Evolutionary conservation across 1,140 invertebrate species (phyloP), one percentile per base, ranked within the genome.

Genomic region (Tribolium castaneum): DNA sequence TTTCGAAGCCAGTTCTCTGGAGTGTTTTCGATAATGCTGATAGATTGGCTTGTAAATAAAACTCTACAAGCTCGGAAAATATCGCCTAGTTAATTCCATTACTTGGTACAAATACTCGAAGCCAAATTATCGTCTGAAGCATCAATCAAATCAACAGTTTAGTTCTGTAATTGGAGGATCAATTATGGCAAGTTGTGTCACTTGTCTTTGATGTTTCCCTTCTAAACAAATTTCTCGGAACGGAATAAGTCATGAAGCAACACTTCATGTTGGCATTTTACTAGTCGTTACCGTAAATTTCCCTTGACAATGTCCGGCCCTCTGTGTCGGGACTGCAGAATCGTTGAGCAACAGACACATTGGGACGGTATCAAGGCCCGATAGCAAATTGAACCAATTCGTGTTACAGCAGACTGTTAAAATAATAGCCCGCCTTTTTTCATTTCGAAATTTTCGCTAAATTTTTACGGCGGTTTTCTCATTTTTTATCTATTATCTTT

Each of bases 11-110:
- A 54, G 52, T 73, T 52, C 71, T 73, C 71, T 73, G 9, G 71
- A 73, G 71, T 73, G 71, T 73, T 73, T 73, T 73, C 49, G 19
- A 54, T 73, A 73, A 73, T 73, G 12, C 49, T 73, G 71, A 73
- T 73, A 73, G 71, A 73, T 73, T 73, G 45, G 49, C 39, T 34
- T 39, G 34, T 73, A 73, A 73, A 73, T 54, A 50, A 35, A 73
- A 73, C 52, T 72, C 52, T 73, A 73, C 49, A 52, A 34, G 71
- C 71, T 73, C 25, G 52, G 35, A 73, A 73, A 73, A 73, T 52
- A 52, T 16, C 9, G 45, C 22, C 6, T 14, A 73, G 71, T 54
- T 30, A 73, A 62, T 4, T 35, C 34, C 34, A 73, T 54, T 73
- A 52, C n/a, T n/a, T 45, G 9, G 39, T 45, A 45, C 39, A 45